These are phyloP conservation scores for Archilochus colubris DNA, from an alignment of 2,113 vertebrate genomes.

Conservation along the genomic window DNA sequence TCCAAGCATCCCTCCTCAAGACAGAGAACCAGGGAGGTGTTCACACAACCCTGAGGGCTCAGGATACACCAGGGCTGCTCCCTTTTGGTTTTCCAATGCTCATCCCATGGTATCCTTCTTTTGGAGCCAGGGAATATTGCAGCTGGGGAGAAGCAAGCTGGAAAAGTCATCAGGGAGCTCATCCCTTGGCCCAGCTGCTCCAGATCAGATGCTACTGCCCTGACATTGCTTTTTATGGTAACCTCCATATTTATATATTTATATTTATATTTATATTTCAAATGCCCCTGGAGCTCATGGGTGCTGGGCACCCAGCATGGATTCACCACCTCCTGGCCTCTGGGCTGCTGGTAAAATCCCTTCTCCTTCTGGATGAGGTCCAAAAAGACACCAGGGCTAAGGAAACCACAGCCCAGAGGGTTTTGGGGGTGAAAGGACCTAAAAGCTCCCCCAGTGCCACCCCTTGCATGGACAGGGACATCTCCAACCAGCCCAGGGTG, in stretches of 20 bases:
- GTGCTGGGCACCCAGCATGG: background rate
- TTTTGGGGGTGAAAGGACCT: too few relatives aligned
- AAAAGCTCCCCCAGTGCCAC: too few relatives aligned
- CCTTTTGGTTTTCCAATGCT: background rate
- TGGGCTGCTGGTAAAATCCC: background rate
- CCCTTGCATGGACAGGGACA: too few relatives aligned
- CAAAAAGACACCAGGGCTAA: fast-evolving
- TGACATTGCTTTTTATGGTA: conserved; percentile 46
- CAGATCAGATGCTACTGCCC: conserved; percentile 12
- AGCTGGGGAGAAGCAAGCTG: background rate
- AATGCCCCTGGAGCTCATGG: background rate
- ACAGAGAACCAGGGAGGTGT: fast-evolving
- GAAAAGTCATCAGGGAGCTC: conserved; percentile 41
- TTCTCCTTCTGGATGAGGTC: background rate
- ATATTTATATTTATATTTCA: background rate
- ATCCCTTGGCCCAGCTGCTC: background rate
- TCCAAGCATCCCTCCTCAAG: fast-evolving
- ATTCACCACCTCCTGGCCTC: background rate
- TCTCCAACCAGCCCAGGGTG: too few relatives aligned
- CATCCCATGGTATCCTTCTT: background rate
- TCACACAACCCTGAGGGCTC: background rate
- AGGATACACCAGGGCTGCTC: background rate
- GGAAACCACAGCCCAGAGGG: background rate
- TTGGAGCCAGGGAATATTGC: too few relatives aligned
- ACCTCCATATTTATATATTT: background rate